phyloP scores from a whole-genome alignment of 2,797 vertebrate species.

The Sorex maritimensis region DNA sequence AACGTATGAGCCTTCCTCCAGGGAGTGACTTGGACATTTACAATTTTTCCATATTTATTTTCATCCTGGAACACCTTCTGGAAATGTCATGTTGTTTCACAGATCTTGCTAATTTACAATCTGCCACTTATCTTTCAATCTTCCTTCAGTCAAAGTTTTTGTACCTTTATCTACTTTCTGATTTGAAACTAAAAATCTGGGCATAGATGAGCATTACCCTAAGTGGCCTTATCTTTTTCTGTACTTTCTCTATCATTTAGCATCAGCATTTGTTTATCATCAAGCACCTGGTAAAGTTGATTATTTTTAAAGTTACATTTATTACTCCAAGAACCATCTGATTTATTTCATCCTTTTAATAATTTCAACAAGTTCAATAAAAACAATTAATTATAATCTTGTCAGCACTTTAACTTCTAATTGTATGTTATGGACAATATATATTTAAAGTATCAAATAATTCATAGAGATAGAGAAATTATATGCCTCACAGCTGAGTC shows the following conservation, averaged over 20 bases:
- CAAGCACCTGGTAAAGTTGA: not conserved
- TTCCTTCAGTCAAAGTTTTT: constrained; percentile 19
- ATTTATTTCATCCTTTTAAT: constrained; percentile 49
- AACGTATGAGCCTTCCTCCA: not conserved
- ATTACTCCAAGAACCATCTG: constrained; percentile 9
- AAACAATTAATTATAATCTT: constrained; percentile 63
- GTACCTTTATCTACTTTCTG: not conserved
- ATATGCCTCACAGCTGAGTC: constrained; percentile 77
- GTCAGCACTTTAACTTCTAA: constrained; percentile 45
- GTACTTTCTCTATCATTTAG: constrained; percentile 10
- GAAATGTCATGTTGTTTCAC: constrained; percentile 43
- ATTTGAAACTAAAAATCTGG: constrained; percentile 46
- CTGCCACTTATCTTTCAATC: constrained; percentile 41
- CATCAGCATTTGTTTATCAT: constrained; percentile 41
- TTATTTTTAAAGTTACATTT: constrained; percentile 2
- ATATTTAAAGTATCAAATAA: constrained; percentile 11
- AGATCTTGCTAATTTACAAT: constrained; percentile 76
- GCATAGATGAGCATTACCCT: not conserved
- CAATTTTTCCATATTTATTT: constrained; percentile 19
- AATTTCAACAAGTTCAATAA: constrained; percentile 28
- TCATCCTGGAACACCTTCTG: constrained; percentile 69
- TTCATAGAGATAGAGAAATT: constrained; percentile 47
- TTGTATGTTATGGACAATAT: constrained; percentile 11
- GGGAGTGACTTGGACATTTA: not conserved
- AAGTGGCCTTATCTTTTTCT: constrained; percentile 50